phyloP scores from a whole-genome alignment of 37 sponge, comb jelly and placozoan species.

The Cliona cf. orientalis region DNA sequence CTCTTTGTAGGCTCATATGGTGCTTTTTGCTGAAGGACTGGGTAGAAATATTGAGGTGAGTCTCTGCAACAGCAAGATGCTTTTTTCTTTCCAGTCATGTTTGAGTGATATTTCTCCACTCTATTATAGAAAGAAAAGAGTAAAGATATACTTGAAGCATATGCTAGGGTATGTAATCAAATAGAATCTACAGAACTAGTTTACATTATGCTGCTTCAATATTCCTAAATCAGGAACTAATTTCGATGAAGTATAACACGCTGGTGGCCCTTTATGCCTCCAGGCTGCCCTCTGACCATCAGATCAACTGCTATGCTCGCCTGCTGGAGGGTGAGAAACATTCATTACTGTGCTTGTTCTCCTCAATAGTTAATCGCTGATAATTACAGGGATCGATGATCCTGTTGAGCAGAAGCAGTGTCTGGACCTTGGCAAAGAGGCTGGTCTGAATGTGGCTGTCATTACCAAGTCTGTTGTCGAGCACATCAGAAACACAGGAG shows the following conservation, averaged over 20 bases:
- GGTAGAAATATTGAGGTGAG: conserved; percentile 45
- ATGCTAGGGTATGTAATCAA: conserved; percentile 29
- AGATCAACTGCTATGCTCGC: conserved; percentile 72
- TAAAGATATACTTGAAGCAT: conserved; percentile 50
- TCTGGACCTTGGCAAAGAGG: conserved; percentile 65
- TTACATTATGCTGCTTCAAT: background rate
- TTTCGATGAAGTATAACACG: background rate
- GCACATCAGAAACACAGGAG: conserved; percentile 54
- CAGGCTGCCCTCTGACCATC: conserved; percentile 45
- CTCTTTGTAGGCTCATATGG: conserved; percentile 64
- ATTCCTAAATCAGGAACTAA: conserved; percentile 28
- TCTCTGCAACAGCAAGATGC: background rate
- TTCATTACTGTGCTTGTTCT: background rate
- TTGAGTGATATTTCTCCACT: too few relatives aligned
- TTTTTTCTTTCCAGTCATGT: background rate
- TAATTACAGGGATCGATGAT: conserved; percentile 31
- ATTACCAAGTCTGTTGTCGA: conserved; percentile 83
- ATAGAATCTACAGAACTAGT: background rate
- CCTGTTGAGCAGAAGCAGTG: conserved; percentile 55
- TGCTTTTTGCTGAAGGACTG: conserved; percentile 53
- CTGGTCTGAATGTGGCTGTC: conserved; percentile 66
- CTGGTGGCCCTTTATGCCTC: conserved; percentile 79
- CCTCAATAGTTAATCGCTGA: background rate
- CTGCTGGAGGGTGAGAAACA: conserved; percentile 62
- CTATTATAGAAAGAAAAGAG: conserved; percentile 23